These are phyloP conservation scores for Callopanchax toddi DNA, from an alignment of 2,113 vertebrate species.

Conservation along the genomic window DNA sequence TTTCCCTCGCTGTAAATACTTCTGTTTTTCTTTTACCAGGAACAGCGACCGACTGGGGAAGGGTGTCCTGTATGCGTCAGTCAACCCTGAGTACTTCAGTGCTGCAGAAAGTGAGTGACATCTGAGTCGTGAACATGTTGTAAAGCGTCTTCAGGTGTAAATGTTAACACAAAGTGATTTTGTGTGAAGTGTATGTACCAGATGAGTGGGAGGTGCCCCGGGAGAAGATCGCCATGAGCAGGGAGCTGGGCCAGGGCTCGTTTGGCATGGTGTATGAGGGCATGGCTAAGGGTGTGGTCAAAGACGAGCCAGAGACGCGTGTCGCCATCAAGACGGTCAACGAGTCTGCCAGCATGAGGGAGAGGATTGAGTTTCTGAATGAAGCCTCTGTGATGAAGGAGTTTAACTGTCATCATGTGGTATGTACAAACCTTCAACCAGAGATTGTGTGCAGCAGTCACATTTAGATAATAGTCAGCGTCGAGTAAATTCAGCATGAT, in stretches of 20 bases:
- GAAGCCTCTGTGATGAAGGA: constrained; percentile 99
- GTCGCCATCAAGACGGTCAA: constrained; percentile 98
- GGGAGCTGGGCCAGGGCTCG: constrained; percentile 95
- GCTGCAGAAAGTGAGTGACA: constrained; percentile 93
- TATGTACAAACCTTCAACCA: constrained; percentile 50
- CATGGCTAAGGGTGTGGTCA: constrained; percentile 94
- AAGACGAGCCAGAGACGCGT: constrained; percentile 91
- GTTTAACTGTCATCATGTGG: constrained; percentile 99
- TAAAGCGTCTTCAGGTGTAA: neutral
- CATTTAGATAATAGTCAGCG: neutral
- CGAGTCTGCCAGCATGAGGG: constrained; percentile 95
- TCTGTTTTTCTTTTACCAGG: constrained; percentile 71
- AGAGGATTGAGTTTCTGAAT: constrained; percentile 97
- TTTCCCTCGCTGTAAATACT: neutral
- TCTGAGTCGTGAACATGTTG: neutral
- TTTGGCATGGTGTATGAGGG: constrained; percentile 99
- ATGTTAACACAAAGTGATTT: neutral
- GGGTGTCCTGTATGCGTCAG: constrained; percentile 94
- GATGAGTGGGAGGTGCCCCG: constrained; percentile 98
- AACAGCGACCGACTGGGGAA: constrained; percentile 93
- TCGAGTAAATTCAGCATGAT: neutral
- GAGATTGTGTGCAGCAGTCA: neutral
- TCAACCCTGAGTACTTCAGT: constrained; percentile 98
- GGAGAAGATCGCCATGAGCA: constrained; percentile 93
- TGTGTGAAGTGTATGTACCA: constrained; percentile 89